Conservation (phyloP, 2,113 vertebrate species). For the Dendropsophus ebraccatus region DNA sequence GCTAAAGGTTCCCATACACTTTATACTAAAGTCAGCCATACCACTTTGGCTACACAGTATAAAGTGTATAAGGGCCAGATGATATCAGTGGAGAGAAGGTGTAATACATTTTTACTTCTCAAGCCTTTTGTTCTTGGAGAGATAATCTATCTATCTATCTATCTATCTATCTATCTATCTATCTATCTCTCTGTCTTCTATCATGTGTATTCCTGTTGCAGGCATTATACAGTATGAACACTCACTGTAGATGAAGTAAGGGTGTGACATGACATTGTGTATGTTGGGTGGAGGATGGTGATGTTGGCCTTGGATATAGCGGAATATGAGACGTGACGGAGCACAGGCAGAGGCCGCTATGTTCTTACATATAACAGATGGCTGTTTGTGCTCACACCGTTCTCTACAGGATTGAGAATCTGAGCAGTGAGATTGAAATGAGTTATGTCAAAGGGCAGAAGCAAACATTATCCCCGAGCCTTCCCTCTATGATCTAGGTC, state of each 20-base stretch:
- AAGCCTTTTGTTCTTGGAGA: too few relatives aligned
- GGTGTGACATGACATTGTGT: background rate
- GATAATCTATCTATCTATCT: too few relatives aligned
- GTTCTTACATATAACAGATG: constrained; percentile 27
- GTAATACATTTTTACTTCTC: too few relatives aligned
- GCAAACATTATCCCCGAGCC: constrained; percentile 2
- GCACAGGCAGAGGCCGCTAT: constrained; percentile 12
- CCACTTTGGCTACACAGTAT: too few relatives aligned
- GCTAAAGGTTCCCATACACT: too few relatives aligned
- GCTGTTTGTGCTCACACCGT: constrained; percentile 1
- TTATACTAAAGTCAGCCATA: too few relatives aligned
- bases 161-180: background rate
- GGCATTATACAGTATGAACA: background rate
- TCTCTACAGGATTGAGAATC: constrained; percentile 38
- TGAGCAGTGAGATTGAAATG: constrained; percentile 24
- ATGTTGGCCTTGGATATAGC: constrained; percentile 5
- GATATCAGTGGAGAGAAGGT: too few relatives aligned
- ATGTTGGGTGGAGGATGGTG: background rate
- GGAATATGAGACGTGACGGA: background rate
- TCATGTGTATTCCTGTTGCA: background rate
- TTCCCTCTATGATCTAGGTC: background rate
- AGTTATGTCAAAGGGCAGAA: constrained; percentile 4
- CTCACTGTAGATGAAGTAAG: background rate
- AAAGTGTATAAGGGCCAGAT: too few relatives aligned
- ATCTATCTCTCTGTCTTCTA: background rate